Base-by-base conservation (phyloP, 2,888 invertebrate genomes). In the Linnaemya vulpina region DNA sequence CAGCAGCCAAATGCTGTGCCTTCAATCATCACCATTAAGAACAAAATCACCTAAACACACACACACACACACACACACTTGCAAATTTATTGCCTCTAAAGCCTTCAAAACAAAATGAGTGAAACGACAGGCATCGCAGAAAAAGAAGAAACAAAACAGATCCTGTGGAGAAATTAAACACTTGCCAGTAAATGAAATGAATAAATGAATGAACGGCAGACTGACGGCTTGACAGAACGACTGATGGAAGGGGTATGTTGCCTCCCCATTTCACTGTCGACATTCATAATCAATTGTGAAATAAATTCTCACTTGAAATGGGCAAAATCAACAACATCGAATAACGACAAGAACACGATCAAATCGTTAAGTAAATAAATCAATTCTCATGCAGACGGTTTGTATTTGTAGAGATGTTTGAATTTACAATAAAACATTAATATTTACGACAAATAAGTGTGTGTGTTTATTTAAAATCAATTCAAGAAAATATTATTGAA, bases 171-270 rank as follows among this genome's bases (percentile, higher is more conserved):
- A 74, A 55, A 78, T 78, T 68, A 68, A 43, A 63, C 53, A 63
- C 60, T 77, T 71, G 63, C 70, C 63, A 78, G 62, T 63, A 81
- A 81, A 85, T 78, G 65, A 75, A 76, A 58, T 68, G 74, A 70
- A 81, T 77, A 62, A 84, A 81, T 65, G 58, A 65, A 55, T 70
- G 62, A 40, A 43, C 15, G 49, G 11, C 11, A 17, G 35, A 46
- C 58, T 46, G 49, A 62, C 20, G 35, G 38, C 40, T 9, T 43
- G 30, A 15, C n/a, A 38, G 30, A 35, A 17, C 46, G 30, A 35
- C 58, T 58, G 68, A 20, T 1, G 0, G 43, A 70, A 70, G 55
- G 71, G 30, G 22, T 1, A 40, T 30, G 67, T 43, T 71, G 15
- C 38, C 22, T 58, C n/a, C n/a, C 25, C 3, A 0, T 53, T 43